These are phyloP conservation scores for Rallus crepitans DNA, from an alignment of 2,797 vertebrate genomes.

Conservation along the genomic window DNA sequence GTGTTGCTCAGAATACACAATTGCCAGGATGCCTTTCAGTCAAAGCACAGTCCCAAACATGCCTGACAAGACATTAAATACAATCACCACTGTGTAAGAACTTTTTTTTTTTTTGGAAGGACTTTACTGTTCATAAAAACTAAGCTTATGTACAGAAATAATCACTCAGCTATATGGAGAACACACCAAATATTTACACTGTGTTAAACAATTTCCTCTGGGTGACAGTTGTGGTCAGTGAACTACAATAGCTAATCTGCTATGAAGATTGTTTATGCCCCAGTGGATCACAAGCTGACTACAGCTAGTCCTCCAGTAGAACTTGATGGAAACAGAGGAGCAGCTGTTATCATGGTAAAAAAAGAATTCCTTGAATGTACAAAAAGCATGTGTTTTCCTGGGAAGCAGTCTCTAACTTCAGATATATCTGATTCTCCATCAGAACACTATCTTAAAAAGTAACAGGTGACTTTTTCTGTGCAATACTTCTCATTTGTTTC, in stretches of 20 bases:
- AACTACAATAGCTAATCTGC: constrained; percentile 53
- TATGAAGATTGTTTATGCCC: constrained; percentile 22
- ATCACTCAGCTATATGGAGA: background rate
- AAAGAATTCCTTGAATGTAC: background rate
- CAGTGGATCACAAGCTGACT: constrained; percentile 15
- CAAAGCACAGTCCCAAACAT: background rate
- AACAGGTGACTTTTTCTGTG: background rate
- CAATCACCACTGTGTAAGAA: background rate
- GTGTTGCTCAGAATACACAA: background rate
- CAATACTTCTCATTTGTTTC: background rate
- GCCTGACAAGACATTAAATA: background rate
- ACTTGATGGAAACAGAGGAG: background rate
- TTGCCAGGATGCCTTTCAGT: background rate
- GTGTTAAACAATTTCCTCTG: constrained; percentile 46
- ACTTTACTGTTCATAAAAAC: background rate
- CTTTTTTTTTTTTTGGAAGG: background rate
- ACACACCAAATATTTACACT: constrained; percentile 37
- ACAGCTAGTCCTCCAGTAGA: constrained; percentile 9
- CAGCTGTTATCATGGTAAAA: background rate
- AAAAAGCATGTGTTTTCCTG: background rate
- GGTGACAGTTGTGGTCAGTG: constrained; percentile 49
- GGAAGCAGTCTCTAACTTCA: background rate
- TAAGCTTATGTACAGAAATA: background rate
- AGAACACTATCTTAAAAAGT: background rate
- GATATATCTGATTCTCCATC: background rate